Conservation (phyloP, 2,113 vertebrate species). For the Microcebus lehilahytsara region DNA sequence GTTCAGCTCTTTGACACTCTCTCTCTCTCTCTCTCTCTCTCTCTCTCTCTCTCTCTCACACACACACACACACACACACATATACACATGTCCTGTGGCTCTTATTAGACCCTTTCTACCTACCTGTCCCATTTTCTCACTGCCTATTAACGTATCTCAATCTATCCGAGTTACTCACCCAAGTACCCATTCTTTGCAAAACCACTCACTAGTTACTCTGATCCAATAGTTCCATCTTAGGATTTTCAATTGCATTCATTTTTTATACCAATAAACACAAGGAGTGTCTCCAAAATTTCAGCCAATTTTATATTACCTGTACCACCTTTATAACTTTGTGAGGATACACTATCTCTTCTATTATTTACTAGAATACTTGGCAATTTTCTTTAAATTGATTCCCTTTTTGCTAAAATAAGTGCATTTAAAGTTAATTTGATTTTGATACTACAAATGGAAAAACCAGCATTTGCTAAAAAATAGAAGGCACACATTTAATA, state of each 20-base stretch:
- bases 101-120: neutral
- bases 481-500: neutral
- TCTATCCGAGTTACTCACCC: neutral
- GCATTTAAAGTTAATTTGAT: neutral
- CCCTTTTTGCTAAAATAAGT: slow-evolving; percentile 20
- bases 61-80: too few relatives aligned
- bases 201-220: neutral
- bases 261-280: neutral
- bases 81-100: neutral
- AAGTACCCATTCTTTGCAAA: neutral
- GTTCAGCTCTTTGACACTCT: neutral
- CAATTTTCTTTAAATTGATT: slow-evolving; percentile 7
- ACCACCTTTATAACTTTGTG: neutral
- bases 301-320: neutral
- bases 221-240: neutral
- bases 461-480: slow-evolving; percentile 10
- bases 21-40: too few relatives aligned
- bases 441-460: neutral
- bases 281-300: neutral
- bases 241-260: neutral
- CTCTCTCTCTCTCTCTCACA: neutral
- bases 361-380: neutral
- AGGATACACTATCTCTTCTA: neutral
- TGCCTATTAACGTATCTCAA: neutral
- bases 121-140: neutral